Base-by-base conservation (phyloP, 1,140 invertebrate genomes). In the Anoplophora glabripennis region DNA sequence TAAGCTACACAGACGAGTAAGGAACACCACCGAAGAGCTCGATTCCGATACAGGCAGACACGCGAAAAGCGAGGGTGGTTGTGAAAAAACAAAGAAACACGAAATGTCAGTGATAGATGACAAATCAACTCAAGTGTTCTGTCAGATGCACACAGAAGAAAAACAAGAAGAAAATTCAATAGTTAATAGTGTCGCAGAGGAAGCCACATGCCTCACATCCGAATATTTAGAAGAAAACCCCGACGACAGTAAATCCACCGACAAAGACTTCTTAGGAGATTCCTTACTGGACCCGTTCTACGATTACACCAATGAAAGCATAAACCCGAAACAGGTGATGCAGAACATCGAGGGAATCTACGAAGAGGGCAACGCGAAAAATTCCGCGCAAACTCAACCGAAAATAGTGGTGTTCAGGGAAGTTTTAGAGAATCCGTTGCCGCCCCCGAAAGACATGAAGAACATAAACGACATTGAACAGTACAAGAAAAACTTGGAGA, bases 361-460 rank as follows among this genome's bases (percentile, higher is more conserved):
- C 21, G 21, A 28, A 5, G 21, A 28, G 21, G 21, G 21, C 21
- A 28, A 28, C 21, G 2, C 21, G 3, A 28, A n/a, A n/a, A n/a
- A 28, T 28, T 2, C 5, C 3, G 21, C 5, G 5, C 21, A 44
- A 18, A 3, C 36, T 44, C 17, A 41, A 17, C 52, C 38, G 15
- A 54, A 44, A 34, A 33, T 54, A 14, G 52, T 54, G n/a, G 37
- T 54, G 42, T 54, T 54, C 21, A 54, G 52, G 34, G 52, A 54
- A 34, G 40, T 54, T 9, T 49, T 36, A 34, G 58, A 56, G 7
- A 53, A 33, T 4, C 33, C 56, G 17, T 37, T 59, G 1, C 28
- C 52, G 46, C 52, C 61, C 1, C 38, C 59, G 37, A 61, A 62
- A 51, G 42, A 62, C 11, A 28, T 65, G 5, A 42, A 61, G 11